These are phyloP conservation scores for Elephantulus edwardii DNA, from an alignment of 2,113 vertebrate genomes.

Conservation along the genomic window DNA sequence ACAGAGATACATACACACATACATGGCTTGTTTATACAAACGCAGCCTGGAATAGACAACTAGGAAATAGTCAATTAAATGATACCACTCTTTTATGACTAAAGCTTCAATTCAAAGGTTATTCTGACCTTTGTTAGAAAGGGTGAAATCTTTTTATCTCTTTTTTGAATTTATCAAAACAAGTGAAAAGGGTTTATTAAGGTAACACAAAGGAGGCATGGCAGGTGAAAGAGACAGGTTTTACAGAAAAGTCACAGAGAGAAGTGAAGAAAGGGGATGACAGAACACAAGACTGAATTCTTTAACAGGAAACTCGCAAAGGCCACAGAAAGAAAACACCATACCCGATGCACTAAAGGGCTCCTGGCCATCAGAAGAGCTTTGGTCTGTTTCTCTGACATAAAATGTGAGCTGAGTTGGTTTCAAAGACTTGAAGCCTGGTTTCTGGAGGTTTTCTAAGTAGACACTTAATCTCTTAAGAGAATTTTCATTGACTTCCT, in stretches of 20 bases:
- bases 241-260: no score
- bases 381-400: conserved; percentile 89
- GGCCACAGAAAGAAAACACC: conserved; percentile 6
- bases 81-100: neutral
- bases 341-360: conserved; percentile 85
- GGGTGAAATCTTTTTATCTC: no score
- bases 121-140: no score
- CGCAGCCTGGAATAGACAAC: neutral
- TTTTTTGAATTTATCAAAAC: no score
- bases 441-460: conserved; percentile 94
- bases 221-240: no score
- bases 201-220: no score
- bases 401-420: conserved; percentile 95
- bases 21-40: conserved; percentile 24
- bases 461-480: conserved; percentile 95
- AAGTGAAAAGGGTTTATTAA: no score
- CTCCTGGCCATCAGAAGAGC: conserved; percentile 80
- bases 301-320: neutral
- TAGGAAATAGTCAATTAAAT: neutral
- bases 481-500: conserved; percentile 99
- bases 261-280: no score
- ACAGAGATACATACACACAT: neutral
- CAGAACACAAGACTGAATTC: no score
- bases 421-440: conserved; percentile 86
- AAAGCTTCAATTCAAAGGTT: neutral